Base-by-base conservation (phyloP, 2,888 invertebrate species). In the Caenorhabditis sulstoni region DNA sequence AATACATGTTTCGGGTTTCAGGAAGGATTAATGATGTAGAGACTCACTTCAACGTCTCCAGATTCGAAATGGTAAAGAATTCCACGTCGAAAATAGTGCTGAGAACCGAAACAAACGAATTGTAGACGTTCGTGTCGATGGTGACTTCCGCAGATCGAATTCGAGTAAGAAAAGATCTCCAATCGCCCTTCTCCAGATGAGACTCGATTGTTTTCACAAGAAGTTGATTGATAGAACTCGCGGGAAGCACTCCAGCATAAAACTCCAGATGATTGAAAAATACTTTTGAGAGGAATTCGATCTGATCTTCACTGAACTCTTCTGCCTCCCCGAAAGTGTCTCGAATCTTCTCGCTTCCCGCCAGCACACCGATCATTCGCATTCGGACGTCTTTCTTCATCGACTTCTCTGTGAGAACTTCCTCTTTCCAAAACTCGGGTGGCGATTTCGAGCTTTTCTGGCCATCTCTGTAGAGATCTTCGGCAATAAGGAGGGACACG, bases 331-430 rank as follows among this genome's bases (percentile, higher is more conserved):
- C 14, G 18, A 68, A 39, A 0, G 37, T 45, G n/a, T 61, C 41
- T 7, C 12, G 23, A 1, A 20, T 12, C 7, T 37, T 12, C 14
- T 57, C 29, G 37, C 14, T 58, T 16, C 61, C 73, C 12, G 64
- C 18, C 20, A 73, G 18, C 3, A 57, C 39, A 45, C 64, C 64
- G 22, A 73, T 58, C 73, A 73, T 73, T 22, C 29, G 49, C 73
- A 73, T 73, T 64, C 73, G 64, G 44, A 49, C 52, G 18, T 73
- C 50, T 50, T 73, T 64, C 37, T 58, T 73, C 64, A 73, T 73
- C 20, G 73, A 50, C n/a, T 64, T 64, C 16, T 76, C 75, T 8
- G 49, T 41, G 4, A 67, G 14, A 11, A 76, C 62, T 16, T 64
- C 37, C 14, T 45, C 35, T 3, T 57, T 68, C 75, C 75, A 76